Conservation (phyloP, 2,888 invertebrate genomes). For the Cephus pulcher region DNA sequence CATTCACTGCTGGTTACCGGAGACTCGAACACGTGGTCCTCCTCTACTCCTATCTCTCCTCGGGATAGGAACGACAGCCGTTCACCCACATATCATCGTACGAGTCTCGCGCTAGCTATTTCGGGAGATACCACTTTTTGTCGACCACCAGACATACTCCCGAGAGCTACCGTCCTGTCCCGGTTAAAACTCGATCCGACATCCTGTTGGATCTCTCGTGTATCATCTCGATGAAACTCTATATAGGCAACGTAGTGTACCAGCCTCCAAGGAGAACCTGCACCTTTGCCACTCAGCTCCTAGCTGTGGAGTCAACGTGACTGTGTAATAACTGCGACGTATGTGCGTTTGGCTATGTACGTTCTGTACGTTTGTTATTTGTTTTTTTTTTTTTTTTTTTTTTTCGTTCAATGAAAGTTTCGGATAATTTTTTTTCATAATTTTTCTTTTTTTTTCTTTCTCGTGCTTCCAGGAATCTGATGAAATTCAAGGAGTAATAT, state of each 20-base stretch:
- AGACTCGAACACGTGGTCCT: background rate
- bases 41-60: background rate
- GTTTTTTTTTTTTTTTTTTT: background rate
- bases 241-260: too few species aligned
- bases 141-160: background rate
- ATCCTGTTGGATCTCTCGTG: constrained; percentile 7
- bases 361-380: too few species aligned
- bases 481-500: background rate
- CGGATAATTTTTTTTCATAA: background rate
- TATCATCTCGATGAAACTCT: constrained; percentile 1
- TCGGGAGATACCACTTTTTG: constrained; percentile 8
- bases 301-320: background rate
- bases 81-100: constrained; percentile 3
- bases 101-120: constrained; percentile 1
- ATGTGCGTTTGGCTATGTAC: background rate
- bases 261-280: background rate
- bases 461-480: background rate
- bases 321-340: background rate
- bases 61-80: background rate
- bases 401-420: background rate
- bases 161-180: background rate
- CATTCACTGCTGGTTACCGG: background rate
- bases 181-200: constrained; percentile 6
- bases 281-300: background rate
- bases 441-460: background rate